Base-by-base conservation (phyloP, 92 coral and sea anemone genomes). In the Umimayanthus chanpuru region DNA sequence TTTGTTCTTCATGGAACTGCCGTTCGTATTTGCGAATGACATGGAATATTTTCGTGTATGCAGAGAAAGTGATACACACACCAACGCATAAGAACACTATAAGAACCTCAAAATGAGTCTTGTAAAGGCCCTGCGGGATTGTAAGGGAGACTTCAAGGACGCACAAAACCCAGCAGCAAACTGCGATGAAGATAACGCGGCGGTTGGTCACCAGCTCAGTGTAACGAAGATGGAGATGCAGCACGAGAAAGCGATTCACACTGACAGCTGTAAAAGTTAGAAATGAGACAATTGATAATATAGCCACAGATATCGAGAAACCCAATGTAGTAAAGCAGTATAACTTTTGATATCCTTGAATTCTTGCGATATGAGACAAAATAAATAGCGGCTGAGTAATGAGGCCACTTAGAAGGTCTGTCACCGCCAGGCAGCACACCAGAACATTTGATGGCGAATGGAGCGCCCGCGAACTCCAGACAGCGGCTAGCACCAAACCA, bases 391-490 rank as follows among this genome's bases (percentile, higher is more conserved):
- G 87, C 67, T 83, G 87, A 71, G 87, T 70, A 30, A 83, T 70
- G 20, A 83, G 64, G 29, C 79, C 87, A 18, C 41, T 83, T 70
- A 83, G 29, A 40, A 83, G 41, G 87, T 83, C 87, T 2, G 87
- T 83, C 4, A 70, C 77, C 3, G 87, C 87, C 43, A 83, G 74
- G 38, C 79, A 83, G 30, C 87, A 43, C 28, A 83, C 49, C 49
- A 83, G 79, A 47, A 83, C 18, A 43, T 83, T 83, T 3, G 87
- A 83, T 14, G 87, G 79, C 23, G 87, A 83, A 67, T 83, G 87
- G 16, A 83, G 87, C 40, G 77, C 77, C 44, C 65, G 87, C 87
- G 87, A 83, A 25, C 78, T 68, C 87, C 64, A 83, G 44, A 83
- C 61, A 12, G 87, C 87, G 29, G 66, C 44, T 15, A 83, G 23